Evolutionary conservation across 2,888 invertebrate species (phyloP).

Genomic region (Cenopis cana): DNA sequence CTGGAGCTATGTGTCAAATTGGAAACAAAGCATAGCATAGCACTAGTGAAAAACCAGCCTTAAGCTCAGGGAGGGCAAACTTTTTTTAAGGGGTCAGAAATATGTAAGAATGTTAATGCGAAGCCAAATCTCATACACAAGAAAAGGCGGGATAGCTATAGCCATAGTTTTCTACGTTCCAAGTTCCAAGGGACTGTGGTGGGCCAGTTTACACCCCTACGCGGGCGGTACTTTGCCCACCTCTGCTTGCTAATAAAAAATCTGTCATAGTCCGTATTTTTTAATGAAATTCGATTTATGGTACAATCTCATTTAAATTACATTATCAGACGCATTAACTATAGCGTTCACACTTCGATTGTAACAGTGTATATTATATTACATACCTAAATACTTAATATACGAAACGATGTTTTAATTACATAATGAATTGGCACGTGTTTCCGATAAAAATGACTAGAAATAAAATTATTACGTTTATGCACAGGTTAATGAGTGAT

Average conservation of each 20-base stretch:
- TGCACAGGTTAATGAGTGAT: conserved; percentile 18
- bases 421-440: conserved; percentile 32
- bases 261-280: conserved; percentile 60
- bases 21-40: too few species aligned
- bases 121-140: too few species aligned
- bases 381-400: conserved; percentile 39
- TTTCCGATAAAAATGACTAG: conserved; percentile 32
- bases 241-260: conserved; percentile 26
- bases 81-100: too few species aligned
- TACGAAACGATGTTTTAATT: conserved; percentile 34
- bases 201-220: too few species aligned
- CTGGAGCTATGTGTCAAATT: too few species aligned
- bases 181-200: too few species aligned
- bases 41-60: too few species aligned
- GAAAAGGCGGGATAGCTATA: too few species aligned
- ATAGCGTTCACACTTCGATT: conserved; percentile 53
- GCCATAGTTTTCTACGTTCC: too few species aligned
- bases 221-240: too few species aligned
- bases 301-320: conserved; percentile 75
- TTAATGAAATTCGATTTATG: conserved; percentile 81
- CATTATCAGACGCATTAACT: conserved; percentile 67
- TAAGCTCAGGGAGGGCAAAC: too few species aligned
- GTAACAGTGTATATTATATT: conserved; percentile 46
- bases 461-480: conserved; percentile 18
- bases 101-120: too few species aligned